Conservation (phyloP, 2,888 invertebrate species). For the Tridacna gigas region DNA sequence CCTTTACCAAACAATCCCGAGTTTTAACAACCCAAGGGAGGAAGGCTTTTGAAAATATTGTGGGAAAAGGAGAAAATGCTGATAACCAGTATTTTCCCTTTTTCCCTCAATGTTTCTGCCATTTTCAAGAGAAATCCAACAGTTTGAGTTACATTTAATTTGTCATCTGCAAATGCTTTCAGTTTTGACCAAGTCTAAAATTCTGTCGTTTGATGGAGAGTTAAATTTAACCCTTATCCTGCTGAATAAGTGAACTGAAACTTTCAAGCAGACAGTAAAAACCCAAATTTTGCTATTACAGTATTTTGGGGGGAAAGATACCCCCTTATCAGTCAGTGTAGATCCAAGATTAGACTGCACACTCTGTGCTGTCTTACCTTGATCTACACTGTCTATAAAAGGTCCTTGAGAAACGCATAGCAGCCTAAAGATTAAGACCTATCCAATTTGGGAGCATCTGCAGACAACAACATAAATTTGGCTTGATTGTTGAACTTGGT, state of each 20-base stretch:
- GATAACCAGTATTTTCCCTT: background rate
- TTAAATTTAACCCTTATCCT: background rate
- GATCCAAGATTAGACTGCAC: too few species aligned
- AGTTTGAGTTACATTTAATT: background rate
- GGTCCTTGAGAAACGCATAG: too few species aligned
- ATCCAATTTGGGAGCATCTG: too few species aligned
- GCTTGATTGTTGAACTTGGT: background rate
- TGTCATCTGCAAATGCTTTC: background rate
- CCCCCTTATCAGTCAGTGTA: too few species aligned
- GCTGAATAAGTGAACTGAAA: background rate
- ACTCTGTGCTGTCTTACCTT: too few species aligned
- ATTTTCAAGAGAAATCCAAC: background rate
- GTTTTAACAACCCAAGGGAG: background rate
- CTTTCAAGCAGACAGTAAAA: background rate
- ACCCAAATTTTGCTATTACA: too few species aligned
- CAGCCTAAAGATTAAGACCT: too few species aligned
- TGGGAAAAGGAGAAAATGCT: background rate
- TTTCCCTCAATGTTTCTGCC: background rate
- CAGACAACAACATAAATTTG: too few species aligned
- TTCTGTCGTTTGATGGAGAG: background rate
- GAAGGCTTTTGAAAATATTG: background rate
- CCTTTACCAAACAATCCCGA: too few species aligned
- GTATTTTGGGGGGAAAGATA: too few species aligned
- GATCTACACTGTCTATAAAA: too few species aligned
- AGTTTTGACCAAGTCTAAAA: background rate